A percentile compares a stretch with the other conserved stretches of the same genome.
Conservation (phyloP, 1,140 invertebrate species). For the Neodiprion pinetum region DNA sequence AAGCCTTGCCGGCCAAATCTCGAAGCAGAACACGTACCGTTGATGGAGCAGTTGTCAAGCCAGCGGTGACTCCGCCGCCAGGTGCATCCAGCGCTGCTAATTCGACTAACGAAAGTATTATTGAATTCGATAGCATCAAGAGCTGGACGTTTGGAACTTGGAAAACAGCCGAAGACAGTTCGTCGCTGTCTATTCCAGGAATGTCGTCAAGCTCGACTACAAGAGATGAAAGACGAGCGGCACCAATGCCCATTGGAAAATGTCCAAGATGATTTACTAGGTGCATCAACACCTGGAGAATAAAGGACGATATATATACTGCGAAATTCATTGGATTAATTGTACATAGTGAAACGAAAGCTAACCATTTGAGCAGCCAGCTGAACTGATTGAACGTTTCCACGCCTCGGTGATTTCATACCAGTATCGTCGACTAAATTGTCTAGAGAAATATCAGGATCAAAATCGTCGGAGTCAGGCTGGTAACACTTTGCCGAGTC, state of each 20-base stretch:
- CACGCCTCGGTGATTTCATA: slow-evolving; percentile 57
- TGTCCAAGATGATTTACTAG: slow-evolving; percentile 87
- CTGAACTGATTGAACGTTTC: slow-evolving; percentile 62
- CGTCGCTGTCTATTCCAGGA: slow-evolving; percentile 73
- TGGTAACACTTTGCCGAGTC: slow-evolving; percentile 43
- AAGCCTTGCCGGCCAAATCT: slow-evolving; percentile 95
- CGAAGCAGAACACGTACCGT: slow-evolving; percentile 85
- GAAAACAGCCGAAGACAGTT: slow-evolving; percentile 82
- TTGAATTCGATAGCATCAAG: slow-evolving; percentile 83
- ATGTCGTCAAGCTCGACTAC: slow-evolving; percentile 94
- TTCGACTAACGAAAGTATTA: slow-evolving; percentile 91
- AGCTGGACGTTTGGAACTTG: slow-evolving; percentile 89
- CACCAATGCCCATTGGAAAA: slow-evolving; percentile 89
- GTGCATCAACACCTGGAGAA: slow-evolving; percentile 71
- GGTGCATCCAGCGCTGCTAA: slow-evolving; percentile 85
- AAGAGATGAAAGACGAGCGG: slow-evolving; percentile 81
- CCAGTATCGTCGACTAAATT: slow-evolving; percentile 65
- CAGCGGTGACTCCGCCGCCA: slow-evolving; percentile 84
- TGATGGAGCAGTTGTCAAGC: slow-evolving; percentile 68
- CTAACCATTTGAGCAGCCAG: slow-evolving; percentile 72
- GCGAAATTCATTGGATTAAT: not conserved
- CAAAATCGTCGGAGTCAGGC: slow-evolving; percentile 69
- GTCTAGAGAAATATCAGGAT: slow-evolving; percentile 74
- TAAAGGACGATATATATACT: slow-evolving; percentile 11
- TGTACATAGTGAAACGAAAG: not conserved